Evolutionary conservation across 1,140 invertebrate species (phyloP).

Genomic region (Glomeris maerens): DNA sequence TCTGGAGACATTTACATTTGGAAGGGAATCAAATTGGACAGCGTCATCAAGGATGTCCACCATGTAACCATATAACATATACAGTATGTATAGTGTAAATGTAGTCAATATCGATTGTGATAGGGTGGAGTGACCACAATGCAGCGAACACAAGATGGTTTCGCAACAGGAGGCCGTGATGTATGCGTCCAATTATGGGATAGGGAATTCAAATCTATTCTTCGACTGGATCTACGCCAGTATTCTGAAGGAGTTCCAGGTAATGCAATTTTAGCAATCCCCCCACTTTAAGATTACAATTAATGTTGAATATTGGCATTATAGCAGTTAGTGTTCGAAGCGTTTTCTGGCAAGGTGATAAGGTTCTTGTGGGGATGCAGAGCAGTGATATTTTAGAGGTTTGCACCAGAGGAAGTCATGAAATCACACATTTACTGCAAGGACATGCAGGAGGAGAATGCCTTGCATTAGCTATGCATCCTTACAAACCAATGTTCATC

Average conservation of each 20-base stretch:
- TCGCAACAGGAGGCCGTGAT: background rate
- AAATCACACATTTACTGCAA: background rate
- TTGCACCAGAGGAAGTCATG: background rate
- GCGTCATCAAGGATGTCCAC: background rate
- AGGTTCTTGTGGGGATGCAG: conserved; percentile 9
- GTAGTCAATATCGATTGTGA: too few relatives aligned
- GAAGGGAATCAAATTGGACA: background rate
- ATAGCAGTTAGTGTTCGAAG: conserved; percentile 17
- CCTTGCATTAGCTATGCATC: background rate
- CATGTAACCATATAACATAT: background rate
- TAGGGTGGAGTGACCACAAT: too few relatives aligned
- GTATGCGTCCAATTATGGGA: background rate
- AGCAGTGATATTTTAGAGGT: background rate
- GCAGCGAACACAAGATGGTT: too few relatives aligned
- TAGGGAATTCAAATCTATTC: background rate
- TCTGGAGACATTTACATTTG: background rate
- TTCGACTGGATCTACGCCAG: background rate
- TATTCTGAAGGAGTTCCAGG: background rate
- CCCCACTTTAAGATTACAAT: too few relatives aligned
- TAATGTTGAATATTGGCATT: too few relatives aligned
- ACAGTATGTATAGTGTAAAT: too few relatives aligned
- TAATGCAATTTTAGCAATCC: too few relatives aligned
- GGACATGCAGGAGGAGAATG: background rate
- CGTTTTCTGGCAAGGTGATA: conserved; percentile 10
- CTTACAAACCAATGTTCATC: background rate